Conservation (phyloP, 2,888 invertebrate species). For the Hirtodrosophila confusa region DNA sequence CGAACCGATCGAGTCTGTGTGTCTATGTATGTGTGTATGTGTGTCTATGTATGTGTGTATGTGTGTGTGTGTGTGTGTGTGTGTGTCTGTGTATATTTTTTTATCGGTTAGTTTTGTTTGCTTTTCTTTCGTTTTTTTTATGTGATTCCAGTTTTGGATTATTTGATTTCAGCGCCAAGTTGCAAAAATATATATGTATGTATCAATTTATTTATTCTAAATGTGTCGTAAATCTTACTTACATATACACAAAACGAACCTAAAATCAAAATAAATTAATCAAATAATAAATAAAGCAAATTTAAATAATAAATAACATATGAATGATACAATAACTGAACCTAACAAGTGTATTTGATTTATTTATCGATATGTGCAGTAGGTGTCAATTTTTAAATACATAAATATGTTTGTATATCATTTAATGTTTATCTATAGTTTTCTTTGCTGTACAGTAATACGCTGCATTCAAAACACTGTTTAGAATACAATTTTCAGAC, state of each 20-base stretch:
- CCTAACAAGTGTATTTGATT: conserved; percentile 1
- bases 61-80: conserved; percentile 18
- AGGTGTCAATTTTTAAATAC: conserved; percentile 3
- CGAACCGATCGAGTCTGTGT: conserved; percentile 32
- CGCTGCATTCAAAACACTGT: too few relatives aligned
- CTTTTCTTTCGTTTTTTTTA: conserved; percentile 39
- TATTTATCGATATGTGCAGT: conserved; percentile 12
- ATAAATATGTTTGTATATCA: neutral
- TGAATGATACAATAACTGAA: conserved; percentile 17
- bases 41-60: conserved; percentile 14
- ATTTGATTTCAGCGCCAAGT: conserved; percentile 83
- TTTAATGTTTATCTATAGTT: conserved; percentile 2
- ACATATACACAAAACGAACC: conserved; percentile 29
- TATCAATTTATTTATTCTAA: conserved; percentile 60
- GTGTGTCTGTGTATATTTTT: conserved; percentile 19
- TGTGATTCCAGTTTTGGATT: conserved; percentile 60
- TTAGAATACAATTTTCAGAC: too few relatives aligned
- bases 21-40: conserved; percentile 16
- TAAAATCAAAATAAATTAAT: conserved; percentile 41
- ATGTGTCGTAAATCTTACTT: conserved; percentile 49
- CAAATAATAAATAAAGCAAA: conserved; percentile 24
- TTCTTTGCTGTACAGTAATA: too few relatives aligned
- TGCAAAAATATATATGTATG: conserved; percentile 66
- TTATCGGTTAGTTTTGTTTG: conserved; percentile 42
- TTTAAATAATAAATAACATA: conserved; percentile 24